Evolutionary conservation across 2,797 vertebrate species (phyloP), one percentile per base, ranked within the genome.

Genomic region (Lacerta agilis): DNA sequence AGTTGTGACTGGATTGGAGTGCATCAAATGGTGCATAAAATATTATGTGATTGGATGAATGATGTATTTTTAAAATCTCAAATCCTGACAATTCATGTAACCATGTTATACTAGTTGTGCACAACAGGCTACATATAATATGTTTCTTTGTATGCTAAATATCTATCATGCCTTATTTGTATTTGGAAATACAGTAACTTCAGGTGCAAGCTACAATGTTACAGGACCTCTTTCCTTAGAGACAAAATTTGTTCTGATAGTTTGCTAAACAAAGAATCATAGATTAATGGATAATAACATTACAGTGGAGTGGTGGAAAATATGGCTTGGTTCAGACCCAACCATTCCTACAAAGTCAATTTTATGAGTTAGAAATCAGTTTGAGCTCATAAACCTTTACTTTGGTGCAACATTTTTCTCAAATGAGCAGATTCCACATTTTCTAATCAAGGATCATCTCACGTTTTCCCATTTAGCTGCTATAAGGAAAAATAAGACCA

Each of bases 61-160:
- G 72, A 89, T 89, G 83, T 64, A 76, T 89, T 89, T 85, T 85
- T 33, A 86, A 89, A 81, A 73, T 82, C 71, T n/a, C 27, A 9
- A 38, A 76, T 76, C 58, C 72, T 89, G 88, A 76, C 88, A 81
- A 76, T 11, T 17, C 73, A 66, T 43, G 25, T 89, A 81, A 79
- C 82, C 79, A 84, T 84, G 33, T 76, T 87, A 76, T 66, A 33
- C 38, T n/a, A 89, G n/a, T 81, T 86, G 61, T 76, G 58, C 61
- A 55, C 58, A 73, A 55, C 77, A 69, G 33, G 71, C 58, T 66
- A 38, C 76, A 67, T 75, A 67, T 81, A 55, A 81, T 36, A 8
- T 61, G 25, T 64, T 13, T 55, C 20, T 61, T 78, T 77, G 71
- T 66, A 61, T 61, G 76, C 20, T 33, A 55, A 55, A 45, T 36